Percentiles rank a stretch among this genome's conserved stretches.
Conservation (phyloP, 2,888 invertebrate genomes). For the Hetaerina titia region DNA sequence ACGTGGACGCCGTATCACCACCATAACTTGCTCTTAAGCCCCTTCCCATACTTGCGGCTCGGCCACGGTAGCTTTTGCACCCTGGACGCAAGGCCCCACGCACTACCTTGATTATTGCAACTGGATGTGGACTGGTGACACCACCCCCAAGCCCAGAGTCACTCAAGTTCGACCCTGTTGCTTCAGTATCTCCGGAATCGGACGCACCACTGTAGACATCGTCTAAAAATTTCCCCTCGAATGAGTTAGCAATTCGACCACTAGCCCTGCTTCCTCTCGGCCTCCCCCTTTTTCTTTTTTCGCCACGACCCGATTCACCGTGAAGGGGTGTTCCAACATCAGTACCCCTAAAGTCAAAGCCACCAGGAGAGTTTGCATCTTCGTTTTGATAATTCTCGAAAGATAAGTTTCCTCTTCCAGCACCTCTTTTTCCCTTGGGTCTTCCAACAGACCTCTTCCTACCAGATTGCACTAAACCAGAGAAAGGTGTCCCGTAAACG, state of each 20-base stretch:
- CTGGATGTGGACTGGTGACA: background rate
- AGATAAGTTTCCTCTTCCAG: background rate
- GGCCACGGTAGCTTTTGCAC: conserved; percentile 54
- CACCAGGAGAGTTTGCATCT: conserved; percentile 21
- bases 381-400: conserved; percentile 24
- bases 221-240: background rate
- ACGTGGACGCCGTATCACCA: background rate
- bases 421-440: conserved; percentile 27
- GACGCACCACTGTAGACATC: background rate
- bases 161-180: background rate
- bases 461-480: background rate
- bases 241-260: background rate
- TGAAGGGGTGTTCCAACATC: background rate
- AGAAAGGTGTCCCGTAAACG: background rate
- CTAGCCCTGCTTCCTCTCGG: conserved; percentile 46
- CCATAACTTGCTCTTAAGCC: conserved; percentile 10
- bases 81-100: conserved; percentile 48
- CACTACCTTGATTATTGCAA: background rate
- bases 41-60: conserved; percentile 43
- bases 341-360: background rate
- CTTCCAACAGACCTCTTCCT: background rate
- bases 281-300: conserved; percentile 48
- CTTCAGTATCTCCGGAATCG: background rate
- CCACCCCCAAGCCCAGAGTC: background rate
- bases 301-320: background rate